These are phyloP conservation scores for Poecile montanus DNA, from an alignment of 2,797 vertebrate genomes.

Conservation along the genomic window DNA sequence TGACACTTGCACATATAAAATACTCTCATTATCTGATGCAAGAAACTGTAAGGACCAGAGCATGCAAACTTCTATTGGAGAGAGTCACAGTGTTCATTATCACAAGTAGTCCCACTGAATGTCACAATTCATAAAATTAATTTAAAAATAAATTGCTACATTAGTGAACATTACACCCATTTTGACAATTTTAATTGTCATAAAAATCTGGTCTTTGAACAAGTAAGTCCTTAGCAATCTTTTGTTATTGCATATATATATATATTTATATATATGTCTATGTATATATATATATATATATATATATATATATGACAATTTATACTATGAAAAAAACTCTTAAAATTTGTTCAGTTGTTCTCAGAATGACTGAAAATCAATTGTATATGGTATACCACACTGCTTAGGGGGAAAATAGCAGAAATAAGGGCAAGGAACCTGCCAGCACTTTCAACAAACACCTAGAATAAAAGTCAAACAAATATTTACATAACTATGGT, in stretches of 20 bases:
- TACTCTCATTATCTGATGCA: background rate
- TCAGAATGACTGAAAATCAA: background rate
- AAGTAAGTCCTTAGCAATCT: background rate
- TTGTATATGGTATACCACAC: background rate
- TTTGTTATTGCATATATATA: background rate
- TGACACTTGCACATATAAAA: conserved; percentile 43
- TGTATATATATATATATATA: no score
- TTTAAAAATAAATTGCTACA: background rate
- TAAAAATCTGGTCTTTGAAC: background rate
- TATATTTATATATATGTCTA: no score
- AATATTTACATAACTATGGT: background rate
- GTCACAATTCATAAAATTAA: background rate
- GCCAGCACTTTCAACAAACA: background rate
- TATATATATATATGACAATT: background rate
- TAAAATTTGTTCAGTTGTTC: background rate
- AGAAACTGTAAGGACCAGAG: background rate
- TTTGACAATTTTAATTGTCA: background rate
- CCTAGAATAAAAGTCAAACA: background rate
- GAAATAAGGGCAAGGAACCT: background rate
- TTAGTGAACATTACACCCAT: background rate
- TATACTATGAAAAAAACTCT: background rate
- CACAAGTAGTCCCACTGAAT: background rate
- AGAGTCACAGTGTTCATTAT: background rate
- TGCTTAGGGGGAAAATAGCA: background rate
- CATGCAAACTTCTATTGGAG: background rate